A percentile compares a stretch with the other conserved stretches of the same genome.
Conservation (phyloP, 2,113 vertebrate genomes). For the Megalops atlanticus region DNA sequence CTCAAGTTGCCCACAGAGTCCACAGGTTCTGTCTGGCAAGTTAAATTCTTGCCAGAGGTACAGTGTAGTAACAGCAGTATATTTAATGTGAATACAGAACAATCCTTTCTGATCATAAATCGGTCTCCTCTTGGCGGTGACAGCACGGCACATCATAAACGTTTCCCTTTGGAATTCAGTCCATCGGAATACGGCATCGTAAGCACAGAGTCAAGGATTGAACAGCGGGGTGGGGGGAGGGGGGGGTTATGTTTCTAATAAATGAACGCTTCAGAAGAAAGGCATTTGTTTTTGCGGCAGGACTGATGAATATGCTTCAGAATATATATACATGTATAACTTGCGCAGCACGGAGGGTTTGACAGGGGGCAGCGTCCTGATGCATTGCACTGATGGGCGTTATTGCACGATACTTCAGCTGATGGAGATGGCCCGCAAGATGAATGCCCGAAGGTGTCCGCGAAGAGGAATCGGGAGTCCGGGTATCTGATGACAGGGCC, state of each 20-base stretch:
- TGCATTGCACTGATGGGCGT: too few relatives aligned
- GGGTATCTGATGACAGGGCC: not conserved
- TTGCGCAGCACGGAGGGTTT: not conserved
- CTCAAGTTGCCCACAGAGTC: not conserved
- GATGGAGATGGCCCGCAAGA: not conserved
- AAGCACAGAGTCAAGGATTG: not conserved
- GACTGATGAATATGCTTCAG: not conserved
- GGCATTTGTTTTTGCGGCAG: not conserved
- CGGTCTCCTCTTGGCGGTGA: slow-evolving; percentile 8
- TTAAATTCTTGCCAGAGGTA: not conserved
- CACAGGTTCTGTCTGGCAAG: not conserved
- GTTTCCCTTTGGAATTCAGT: not conserved
- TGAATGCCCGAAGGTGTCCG: not conserved
- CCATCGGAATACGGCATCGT: not conserved
- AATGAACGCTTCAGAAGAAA: not conserved
- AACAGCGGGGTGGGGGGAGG: too few relatives aligned
- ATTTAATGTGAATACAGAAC: not conserved
- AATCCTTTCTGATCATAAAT: not conserved
- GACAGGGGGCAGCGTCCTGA: not conserved
- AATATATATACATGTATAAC: too few relatives aligned
- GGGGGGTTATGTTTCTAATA: not conserved
- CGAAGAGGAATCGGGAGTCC: not conserved
- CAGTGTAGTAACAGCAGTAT: not conserved
- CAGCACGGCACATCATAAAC: not conserved
- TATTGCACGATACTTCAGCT: not conserved